Conservation (phyloP, 2,797 vertebrate species). For the Platalea minor region DNA sequence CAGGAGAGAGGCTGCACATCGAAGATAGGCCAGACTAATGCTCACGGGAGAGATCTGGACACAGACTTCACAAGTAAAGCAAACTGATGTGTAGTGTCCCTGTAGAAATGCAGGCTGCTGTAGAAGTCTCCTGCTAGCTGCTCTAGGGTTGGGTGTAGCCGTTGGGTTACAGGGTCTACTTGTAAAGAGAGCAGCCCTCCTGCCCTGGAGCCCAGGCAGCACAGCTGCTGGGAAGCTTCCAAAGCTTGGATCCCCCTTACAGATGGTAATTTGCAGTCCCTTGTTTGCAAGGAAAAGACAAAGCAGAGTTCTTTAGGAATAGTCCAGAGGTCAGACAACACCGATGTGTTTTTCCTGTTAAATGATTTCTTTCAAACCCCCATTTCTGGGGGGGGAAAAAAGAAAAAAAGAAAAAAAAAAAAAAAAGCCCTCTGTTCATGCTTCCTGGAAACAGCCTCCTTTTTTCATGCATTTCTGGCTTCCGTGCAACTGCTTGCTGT, state of each 20-base stretch:
- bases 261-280: neutral
- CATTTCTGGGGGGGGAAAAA: neutral
- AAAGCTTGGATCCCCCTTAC: neutral
- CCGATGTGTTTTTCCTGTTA: neutral
- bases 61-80: conserved; percentile 91
- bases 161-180: neutral
- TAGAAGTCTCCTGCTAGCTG: neutral
- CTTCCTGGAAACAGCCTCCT: neutral
- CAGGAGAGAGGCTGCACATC: conserved; percentile 88
- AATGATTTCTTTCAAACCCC: neutral
- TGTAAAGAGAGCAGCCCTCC: neutral
- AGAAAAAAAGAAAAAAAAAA: neutral
- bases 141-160: neutral
- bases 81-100: neutral
- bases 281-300: neutral
- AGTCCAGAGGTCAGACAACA: neutral
- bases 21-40: conserved; percentile 80
- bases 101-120: neutral
- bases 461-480: neutral
- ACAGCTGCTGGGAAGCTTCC: neutral
- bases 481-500: neutral
- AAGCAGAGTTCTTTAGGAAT: neutral
- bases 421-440: neutral
- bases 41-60: conserved; percentile 88
- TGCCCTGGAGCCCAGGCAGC: neutral